Conservation (phyloP, 2,888 invertebrate species). For the Deilephila elpenor region DNA sequence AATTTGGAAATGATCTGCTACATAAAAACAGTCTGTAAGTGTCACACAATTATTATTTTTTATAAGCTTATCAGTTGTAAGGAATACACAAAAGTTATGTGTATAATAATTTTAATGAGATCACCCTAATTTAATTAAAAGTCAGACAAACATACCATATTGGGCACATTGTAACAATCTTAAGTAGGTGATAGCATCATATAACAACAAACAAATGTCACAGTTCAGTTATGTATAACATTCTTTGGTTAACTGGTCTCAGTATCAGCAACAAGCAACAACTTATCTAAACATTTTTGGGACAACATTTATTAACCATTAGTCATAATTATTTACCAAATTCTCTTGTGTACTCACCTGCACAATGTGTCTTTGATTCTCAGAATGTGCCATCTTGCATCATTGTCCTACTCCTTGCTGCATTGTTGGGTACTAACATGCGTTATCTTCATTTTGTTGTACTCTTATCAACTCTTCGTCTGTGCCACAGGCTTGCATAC, state of each 20-base stretch:
- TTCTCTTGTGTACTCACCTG: conserved; percentile 84
- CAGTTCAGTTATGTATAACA: not conserved
- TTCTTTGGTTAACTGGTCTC: not conserved
- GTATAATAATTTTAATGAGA: conserved; percentile 17
- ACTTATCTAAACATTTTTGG: conserved; percentile 13
- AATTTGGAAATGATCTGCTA: not conserved
- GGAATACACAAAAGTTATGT: conserved; percentile 30
- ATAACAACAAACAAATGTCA: conserved; percentile 16
- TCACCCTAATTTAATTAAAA: conserved; percentile 20
- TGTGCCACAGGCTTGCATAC: conserved; percentile 42
- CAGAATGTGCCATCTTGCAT: conserved; percentile 84
- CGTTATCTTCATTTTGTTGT: conserved; percentile 59
- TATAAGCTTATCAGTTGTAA: conserved; percentile 30
- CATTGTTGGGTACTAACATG: conserved; percentile 55
- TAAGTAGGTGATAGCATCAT: conserved; percentile 1
- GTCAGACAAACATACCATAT: conserved; percentile 1
- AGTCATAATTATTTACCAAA: conserved; percentile 22
- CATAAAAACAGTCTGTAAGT: not conserved
- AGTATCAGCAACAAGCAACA: not conserved
- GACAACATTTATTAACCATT: conserved; percentile 5
- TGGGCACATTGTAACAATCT: conserved; percentile 17
- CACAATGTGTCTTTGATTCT: conserved; percentile 89
- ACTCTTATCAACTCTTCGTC: conserved; percentile 48
- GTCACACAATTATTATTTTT: conserved; percentile 8
- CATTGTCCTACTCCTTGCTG: conserved; percentile 69